A percentile compares a stretch with the other conserved stretches of the same genome.
Conservation (phyloP, 2,113 vertebrate genomes). For the Tonatia bakeri region DNA sequence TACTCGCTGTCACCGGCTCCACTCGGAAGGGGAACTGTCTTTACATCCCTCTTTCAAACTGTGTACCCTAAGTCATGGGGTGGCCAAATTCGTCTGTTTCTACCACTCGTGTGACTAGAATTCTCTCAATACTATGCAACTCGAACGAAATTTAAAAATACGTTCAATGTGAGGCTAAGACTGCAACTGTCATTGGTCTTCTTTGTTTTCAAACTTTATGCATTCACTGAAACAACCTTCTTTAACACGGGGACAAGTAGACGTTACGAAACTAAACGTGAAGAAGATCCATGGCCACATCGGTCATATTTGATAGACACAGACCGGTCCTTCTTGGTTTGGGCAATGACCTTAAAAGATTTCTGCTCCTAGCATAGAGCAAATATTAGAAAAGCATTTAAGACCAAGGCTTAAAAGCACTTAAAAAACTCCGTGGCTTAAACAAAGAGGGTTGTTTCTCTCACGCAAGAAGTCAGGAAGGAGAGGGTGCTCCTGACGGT, state of each 20-base stretch:
- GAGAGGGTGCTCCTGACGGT: background rate
- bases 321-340: background rate
- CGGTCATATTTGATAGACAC: background rate
- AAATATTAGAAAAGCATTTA: background rate
- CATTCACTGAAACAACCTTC: background rate
- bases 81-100: background rate
- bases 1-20: background rate
- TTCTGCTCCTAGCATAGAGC: background rate
- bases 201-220: background rate
- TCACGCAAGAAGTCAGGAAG: background rate
- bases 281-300: background rate
- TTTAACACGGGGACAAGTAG: background rate
- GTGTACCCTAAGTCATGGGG: background rate
- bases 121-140: background rate
- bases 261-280: background rate
- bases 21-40: background rate
- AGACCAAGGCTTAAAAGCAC: background rate
- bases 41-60: background rate
- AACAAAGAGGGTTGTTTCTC: constrained; percentile 27
- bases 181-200: background rate
- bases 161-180: background rate
- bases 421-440: background rate
- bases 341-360: background rate
- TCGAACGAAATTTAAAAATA: background rate
- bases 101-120: background rate